Evolutionary conservation across 1,140 invertebrate species (phyloP), one percentile per base, ranked within the genome.

Genomic region (Chironomus tepperi): DNA sequence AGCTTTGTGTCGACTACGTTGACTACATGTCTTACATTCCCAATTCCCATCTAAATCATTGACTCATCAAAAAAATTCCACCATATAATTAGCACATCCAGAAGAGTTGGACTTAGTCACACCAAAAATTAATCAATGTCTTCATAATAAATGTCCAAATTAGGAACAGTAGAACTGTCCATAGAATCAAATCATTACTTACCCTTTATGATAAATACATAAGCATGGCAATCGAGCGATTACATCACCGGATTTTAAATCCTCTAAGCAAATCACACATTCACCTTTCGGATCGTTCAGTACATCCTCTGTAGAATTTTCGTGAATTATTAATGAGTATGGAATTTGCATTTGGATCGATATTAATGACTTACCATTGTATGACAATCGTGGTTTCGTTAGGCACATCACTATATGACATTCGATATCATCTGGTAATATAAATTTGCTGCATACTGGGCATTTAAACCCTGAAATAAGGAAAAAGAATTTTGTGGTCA

Each of bases 171-270:
- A 5, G 24, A 1, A 34, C 24, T 34, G 24, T 1, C 24, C 24
- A 34, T 34, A 34, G 5, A 34, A 43, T 57, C 70, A 9, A 74
- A 73, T 2, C 73, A 0, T 74, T 18, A 78, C 86, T 85, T 86
- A 97, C 95, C 89, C 90, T 89, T 99, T 99, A 85, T 99, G 97
- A 86, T 99, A 99, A 88, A 99, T 97, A 89, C 97, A 99, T 77
- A 99, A 90, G 87, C 97, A 99, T 80, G 97, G 97, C 83, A 99
- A 89, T 81, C 97, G 91, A 77, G 97, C 97, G 83, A 99, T 99
- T 77, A 93, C 94, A 85, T 98, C 92, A 75, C 97, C 97, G 81
- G 94, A 89, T 81, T 88, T 88, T 80, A 99, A 88, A 80, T 98
- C 97, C 84, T 99, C 97, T 79, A 99, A 89, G 86, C 97, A 99